phyloP scores from a whole-genome alignment of 2,113 vertebrate species.

The Phalacrocorax aristotelis region DNA sequence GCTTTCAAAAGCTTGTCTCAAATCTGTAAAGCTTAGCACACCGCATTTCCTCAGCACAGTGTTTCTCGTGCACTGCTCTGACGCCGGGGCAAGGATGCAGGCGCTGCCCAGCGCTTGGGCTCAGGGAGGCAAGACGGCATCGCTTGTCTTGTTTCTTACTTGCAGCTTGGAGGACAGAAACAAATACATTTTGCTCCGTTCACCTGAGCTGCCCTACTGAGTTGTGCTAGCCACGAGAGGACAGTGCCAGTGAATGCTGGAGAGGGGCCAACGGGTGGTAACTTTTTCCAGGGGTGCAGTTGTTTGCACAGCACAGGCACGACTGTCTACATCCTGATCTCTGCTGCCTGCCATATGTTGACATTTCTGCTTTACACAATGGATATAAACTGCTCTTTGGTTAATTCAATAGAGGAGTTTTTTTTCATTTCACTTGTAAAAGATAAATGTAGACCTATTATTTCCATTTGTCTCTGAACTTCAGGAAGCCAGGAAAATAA shows the following conservation, averaged over 20 bases:
- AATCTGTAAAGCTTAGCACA: too few relatives aligned
- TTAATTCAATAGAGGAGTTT: background rate
- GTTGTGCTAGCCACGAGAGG: background rate
- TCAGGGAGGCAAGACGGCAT: background rate
- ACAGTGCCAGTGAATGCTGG: background rate
- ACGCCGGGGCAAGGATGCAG: accelerated
- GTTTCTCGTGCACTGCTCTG: accelerated
- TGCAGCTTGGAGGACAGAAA: background rate
- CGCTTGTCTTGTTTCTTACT: accelerated
- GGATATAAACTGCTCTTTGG: background rate
- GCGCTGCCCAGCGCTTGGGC: accelerated
- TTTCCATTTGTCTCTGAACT: background rate
- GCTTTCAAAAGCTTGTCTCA: background rate
- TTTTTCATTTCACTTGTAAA: background rate
- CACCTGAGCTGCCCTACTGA: background rate
- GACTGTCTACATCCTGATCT: conserved; percentile 2
- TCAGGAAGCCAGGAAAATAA: conserved; percentile 10
- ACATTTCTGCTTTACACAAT: conserved; percentile 9
- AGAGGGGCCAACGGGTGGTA: background rate
- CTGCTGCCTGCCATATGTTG: conserved; percentile 9
- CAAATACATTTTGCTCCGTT: background rate
- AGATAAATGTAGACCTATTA: background rate
- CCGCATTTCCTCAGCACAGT: accelerated
- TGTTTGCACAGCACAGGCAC: background rate
- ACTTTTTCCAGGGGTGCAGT: background rate